Percentiles rank a stretch among this genome's conserved stretches.
phyloP scores from a whole-genome alignment of 2,888 invertebrate species.

The Axea sp. region DNA sequence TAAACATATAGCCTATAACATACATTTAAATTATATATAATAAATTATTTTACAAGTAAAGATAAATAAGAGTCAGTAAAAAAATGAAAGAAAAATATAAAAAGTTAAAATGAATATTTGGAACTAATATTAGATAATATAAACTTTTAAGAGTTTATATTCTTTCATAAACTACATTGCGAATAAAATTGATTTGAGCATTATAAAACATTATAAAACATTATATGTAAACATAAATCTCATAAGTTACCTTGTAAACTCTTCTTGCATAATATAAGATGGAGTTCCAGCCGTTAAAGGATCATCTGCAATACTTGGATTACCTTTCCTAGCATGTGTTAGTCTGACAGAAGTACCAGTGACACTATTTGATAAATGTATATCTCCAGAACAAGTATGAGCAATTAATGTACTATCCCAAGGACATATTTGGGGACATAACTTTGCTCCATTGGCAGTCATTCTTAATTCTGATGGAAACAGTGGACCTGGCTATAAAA shows the following conservation, averaged over 20 bases:
- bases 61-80: too few relatives aligned
- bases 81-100: too few relatives aligned
- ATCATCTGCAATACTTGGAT: constrained; percentile 87
- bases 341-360: constrained; percentile 86
- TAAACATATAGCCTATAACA: too few relatives aligned
- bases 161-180: too few relatives aligned
- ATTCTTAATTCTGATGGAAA: constrained; percentile 86
- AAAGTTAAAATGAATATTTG: too few relatives aligned
- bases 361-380: constrained; percentile 90
- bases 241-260: constrained; percentile 83
- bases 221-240: too few relatives aligned
- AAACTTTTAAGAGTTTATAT: too few relatives aligned
- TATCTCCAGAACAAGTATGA: constrained; percentile 93
- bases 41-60: too few relatives aligned
- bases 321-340: constrained; percentile 86
- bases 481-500: constrained; percentile 81
- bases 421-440: constrained; percentile 92
- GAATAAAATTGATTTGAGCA: too few relatives aligned
- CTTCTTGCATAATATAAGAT: constrained; percentile 98
- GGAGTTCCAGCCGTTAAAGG: constrained; percentile 96
- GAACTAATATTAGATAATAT: too few relatives aligned
- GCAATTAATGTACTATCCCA: constrained; percentile 90
- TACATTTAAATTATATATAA: too few relatives aligned
- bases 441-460: constrained; percentile 84
- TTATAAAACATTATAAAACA: too few relatives aligned